Evolutionary conservation across 2,797 vertebrate genomes (phyloP).

Genomic region (Heliangelus exortis): DNA sequence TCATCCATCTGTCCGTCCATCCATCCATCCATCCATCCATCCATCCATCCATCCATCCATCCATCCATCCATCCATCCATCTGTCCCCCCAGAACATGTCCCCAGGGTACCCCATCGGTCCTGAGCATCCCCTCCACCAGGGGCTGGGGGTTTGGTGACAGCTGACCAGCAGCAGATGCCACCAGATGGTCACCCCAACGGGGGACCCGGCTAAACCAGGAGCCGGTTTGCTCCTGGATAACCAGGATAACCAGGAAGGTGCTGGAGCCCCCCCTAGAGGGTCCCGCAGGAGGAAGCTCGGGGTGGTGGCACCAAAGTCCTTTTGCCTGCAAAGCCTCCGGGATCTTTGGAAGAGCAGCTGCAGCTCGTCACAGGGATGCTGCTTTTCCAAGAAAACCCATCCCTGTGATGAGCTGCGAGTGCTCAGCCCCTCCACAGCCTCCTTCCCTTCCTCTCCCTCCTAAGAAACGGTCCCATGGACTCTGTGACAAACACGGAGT

Average conservation of each 20-base stretch:
- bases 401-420: accelerated
- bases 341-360: background rate
- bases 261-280: background rate
- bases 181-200: constrained; percentile 35
- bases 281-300: accelerated
- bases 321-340: background rate
- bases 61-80: background rate
- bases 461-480: background rate
- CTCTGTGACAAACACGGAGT: constrained; percentile 48
- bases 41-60: background rate
- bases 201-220: background rate
- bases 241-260: background rate
- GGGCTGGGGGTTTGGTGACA: background rate
- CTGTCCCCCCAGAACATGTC: accelerated
- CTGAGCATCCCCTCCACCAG: background rate
- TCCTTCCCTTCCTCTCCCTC: background rate
- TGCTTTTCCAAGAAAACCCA: background rate
- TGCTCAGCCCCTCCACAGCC: background rate
- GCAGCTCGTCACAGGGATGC: too few relatives aligned
- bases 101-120: background rate
- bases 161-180: constrained; percentile 16
- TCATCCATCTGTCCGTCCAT: background rate
- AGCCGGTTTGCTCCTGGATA: too few relatives aligned
- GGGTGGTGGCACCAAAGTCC: background rate
- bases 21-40: background rate